Percentiles rank a stretch among this genome's conserved stretches.
Conservation (phyloP, 2,113 vertebrate species). For the Ovibos moschatus region DNA sequence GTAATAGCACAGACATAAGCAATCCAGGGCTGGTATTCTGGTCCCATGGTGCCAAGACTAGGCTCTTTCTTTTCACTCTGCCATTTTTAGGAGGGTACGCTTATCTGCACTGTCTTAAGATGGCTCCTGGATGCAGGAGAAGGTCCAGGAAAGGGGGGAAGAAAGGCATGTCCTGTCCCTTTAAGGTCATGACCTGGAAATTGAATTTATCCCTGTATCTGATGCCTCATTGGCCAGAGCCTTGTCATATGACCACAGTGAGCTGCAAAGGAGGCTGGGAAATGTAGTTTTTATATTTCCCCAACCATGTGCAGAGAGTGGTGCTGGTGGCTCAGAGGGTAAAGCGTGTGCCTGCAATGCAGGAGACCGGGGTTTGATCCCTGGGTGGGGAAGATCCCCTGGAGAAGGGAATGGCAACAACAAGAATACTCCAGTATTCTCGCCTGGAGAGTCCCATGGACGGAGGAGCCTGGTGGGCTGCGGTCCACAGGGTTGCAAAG, state of each 20-base stretch:
- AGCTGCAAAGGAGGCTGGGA: background rate
- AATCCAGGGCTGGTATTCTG: background rate
- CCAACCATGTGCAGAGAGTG: rapidly evolving
- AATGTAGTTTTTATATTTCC: background rate
- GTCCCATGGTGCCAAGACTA: background rate
- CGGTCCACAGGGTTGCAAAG: background rate
- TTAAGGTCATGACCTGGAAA: background rate
- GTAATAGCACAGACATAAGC: background rate
- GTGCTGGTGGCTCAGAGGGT: background rate
- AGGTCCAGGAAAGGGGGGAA: background rate
- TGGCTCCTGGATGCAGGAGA: background rate
- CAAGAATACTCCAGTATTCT: background rate
- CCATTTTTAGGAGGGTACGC: background rate
- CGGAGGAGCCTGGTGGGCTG: background rate
- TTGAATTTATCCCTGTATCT: background rate
- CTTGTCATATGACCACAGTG: background rate
- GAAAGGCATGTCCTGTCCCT: background rate
- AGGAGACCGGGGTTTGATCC: background rate
- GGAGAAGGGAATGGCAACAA: background rate
- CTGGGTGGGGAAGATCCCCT: background rate
- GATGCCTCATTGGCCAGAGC: background rate
- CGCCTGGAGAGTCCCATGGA: background rate
- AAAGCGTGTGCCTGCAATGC: background rate
- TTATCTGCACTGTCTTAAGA: background rate
- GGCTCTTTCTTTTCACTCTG: background rate